These are phyloP conservation scores for Drosophila guanche DNA, from an alignment of 1,140 invertebrate species.

Conservation along the genomic window DNA sequence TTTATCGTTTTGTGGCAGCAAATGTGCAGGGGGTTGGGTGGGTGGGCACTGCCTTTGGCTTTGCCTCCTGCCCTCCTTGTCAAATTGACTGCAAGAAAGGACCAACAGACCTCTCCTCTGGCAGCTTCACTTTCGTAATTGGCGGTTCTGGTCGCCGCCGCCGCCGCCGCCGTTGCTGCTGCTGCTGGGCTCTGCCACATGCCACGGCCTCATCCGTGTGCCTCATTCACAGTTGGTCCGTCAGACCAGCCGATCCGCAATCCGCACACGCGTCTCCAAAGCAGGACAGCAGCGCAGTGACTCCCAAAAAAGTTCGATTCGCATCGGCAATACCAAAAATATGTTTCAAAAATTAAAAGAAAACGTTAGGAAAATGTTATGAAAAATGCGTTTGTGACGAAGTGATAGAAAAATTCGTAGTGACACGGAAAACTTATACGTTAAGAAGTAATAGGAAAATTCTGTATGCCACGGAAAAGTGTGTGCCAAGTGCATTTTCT, in stretches of 20 bases:
- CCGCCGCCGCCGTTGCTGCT: too few species aligned
- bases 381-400: neutral
- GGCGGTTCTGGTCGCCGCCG: slow-evolving; percentile 74
- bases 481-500: too few species aligned
- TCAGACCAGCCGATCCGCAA: slow-evolving; percentile 72
- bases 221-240: slow-evolving; percentile 78
- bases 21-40: slow-evolving; percentile 13
- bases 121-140: slow-evolving; percentile 83
- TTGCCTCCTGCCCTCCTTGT: slow-evolving; percentile 69
- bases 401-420: neutral
- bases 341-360: neutral
- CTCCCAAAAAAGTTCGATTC: slow-evolving; percentile 7
- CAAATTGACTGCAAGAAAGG: slow-evolving; percentile 83
- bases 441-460: neutral
- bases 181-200: slow-evolving; percentile 51
- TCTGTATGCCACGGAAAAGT: slow-evolving; percentile 1
- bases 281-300: slow-evolving; percentile 8
- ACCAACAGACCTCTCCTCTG: slow-evolving; percentile 63
- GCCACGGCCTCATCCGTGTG: slow-evolving; percentile 49
- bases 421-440: neutral
- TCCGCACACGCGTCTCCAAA: slow-evolving; percentile 32
- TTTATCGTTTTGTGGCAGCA: slow-evolving; percentile 36
- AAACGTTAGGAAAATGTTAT: neutral
- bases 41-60: slow-evolving; percentile 69
- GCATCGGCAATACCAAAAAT: slow-evolving; percentile 57